Evolutionary conservation across 2,797 vertebrate genomes (phyloP).

Genomic region (Emydoidea blandingii): DNA sequence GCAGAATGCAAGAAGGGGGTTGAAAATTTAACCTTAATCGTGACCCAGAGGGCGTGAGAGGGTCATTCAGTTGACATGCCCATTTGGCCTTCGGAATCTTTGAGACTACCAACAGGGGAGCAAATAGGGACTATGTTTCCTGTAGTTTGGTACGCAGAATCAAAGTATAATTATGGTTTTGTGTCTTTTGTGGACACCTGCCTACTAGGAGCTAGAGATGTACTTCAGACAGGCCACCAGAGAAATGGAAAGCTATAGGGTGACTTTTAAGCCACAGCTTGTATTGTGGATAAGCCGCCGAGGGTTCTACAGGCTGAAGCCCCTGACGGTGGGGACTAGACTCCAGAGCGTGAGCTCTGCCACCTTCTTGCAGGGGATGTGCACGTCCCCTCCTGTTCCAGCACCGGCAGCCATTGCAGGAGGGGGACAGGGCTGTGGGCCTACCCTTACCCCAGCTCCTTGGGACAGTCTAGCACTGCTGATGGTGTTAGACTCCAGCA

Average conservation of each 20-base stretch:
- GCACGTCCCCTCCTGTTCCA: fast-evolving
- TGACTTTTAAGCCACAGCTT: neutral
- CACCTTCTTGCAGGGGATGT: neutral
- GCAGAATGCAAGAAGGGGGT: no score
- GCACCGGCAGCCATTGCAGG: neutral
- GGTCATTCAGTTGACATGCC: no score
- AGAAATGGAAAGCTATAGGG: neutral
- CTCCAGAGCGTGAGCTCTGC: neutral
- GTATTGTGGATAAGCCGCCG: neutral
- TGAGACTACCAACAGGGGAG: neutral
- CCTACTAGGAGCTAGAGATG: neutral
- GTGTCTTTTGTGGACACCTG: neutral
- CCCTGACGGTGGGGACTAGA: neutral
- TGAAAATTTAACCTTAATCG: no score
- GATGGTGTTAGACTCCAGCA: neutral
- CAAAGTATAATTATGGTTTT: neutral
- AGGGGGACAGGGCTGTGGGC: neutral
- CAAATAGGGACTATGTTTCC: neutral
- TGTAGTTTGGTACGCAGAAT: neutral
- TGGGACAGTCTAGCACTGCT: neutral
- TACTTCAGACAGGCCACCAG: fast-evolving
- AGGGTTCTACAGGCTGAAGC: fast-evolving
- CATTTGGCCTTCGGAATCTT: no score
- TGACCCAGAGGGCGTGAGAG: no score
- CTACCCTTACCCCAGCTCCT: neutral